phyloP scores from a whole-genome alignment of 92 coral and sea anemone genomes.

The Epizoanthus rinbou region DNA sequence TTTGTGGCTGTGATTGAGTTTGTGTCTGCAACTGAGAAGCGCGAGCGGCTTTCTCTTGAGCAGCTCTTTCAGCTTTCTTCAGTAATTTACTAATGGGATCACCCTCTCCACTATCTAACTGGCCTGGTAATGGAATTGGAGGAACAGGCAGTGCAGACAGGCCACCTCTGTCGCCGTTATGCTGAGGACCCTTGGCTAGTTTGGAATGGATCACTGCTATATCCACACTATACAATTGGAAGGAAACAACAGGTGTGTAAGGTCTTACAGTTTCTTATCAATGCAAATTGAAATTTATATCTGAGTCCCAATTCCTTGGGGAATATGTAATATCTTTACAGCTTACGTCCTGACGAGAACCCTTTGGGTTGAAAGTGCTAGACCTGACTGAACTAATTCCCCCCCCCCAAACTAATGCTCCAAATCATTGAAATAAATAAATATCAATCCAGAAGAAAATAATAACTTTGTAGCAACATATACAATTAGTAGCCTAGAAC shows the following conservation, averaged over 20 bases:
- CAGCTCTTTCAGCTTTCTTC: conserved; percentile 62
- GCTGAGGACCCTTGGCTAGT: conserved; percentile 66
- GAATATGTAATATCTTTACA: too few species aligned
- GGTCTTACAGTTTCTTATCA: too few species aligned
- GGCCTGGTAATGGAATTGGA: conserved; percentile 78
- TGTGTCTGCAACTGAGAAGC: conserved; percentile 43
- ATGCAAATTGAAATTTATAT: too few species aligned
- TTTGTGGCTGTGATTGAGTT: conserved; percentile 59
- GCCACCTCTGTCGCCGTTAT: conserved; percentile 49
- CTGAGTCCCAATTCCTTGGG: too few species aligned
- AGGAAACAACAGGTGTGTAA: not conserved
- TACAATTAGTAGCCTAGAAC: too few species aligned
- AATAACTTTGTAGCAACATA: too few species aligned
- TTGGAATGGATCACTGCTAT: conserved; percentile 87
- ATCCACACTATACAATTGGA: conserved; percentile 62
- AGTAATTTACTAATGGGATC: conserved; percentile 73
- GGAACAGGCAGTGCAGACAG: conserved; percentile 54
- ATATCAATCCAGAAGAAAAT: too few species aligned
- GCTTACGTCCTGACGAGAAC: too few species aligned
- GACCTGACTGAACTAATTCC: too few species aligned
- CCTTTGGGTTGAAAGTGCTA: too few species aligned
- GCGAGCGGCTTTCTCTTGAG: conserved; percentile 46
- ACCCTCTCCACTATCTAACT: conserved; percentile 36
- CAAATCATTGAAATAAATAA: too few species aligned
- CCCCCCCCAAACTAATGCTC: too few species aligned